A percentile compares a stretch with the other conserved stretches of the same genome.
Conservation (phyloP, 30 jellyfish, hydroid and myxozoan species). For the Morbakka virulenta region DNA sequence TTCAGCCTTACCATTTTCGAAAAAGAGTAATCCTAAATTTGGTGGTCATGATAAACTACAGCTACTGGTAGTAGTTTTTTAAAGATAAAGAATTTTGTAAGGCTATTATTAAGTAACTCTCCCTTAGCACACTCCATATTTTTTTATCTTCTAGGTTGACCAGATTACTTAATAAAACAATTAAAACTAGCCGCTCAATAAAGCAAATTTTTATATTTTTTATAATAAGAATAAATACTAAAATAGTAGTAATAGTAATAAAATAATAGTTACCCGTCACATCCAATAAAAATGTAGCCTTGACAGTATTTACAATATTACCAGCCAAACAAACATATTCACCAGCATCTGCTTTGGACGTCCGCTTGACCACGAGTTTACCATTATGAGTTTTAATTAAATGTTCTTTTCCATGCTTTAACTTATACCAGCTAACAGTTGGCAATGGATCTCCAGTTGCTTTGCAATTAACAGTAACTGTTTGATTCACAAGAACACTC, state of each 20-base stretch:
- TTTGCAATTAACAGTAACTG: slow-evolving; percentile 70
- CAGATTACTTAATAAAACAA: too few relatives aligned
- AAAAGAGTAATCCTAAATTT: too few relatives aligned
- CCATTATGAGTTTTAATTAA: slow-evolving; percentile 60
- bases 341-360: slow-evolving; percentile 78
- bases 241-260: too few relatives aligned
- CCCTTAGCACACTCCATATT: too few relatives aligned
- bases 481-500: slow-evolving; percentile 57
- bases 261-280: slow-evolving; percentile 68
- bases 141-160: too few relatives aligned
- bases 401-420: slow-evolving; percentile 12
- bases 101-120: neutral
- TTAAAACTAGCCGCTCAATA: too few relatives aligned
- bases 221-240: too few relatives aligned
- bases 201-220: too few relatives aligned
- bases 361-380: slow-evolving; percentile 42
- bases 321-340: slow-evolving; percentile 78
- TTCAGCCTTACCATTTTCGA: too few relatives aligned
- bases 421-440: slow-evolving; percentile 66
- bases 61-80: too few relatives aligned
- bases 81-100: neutral
- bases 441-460: slow-evolving; percentile 98
- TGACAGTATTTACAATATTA: slow-evolving; percentile 64
- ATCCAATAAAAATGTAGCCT: slow-evolving; percentile 29
- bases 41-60: too few relatives aligned